Percentiles rank a stretch among this genome's conserved stretches.
Evolutionary conservation across 64 coral and sea anemone species (phyloP).

Genomic region (Dendronephthya gigantea): DNA sequence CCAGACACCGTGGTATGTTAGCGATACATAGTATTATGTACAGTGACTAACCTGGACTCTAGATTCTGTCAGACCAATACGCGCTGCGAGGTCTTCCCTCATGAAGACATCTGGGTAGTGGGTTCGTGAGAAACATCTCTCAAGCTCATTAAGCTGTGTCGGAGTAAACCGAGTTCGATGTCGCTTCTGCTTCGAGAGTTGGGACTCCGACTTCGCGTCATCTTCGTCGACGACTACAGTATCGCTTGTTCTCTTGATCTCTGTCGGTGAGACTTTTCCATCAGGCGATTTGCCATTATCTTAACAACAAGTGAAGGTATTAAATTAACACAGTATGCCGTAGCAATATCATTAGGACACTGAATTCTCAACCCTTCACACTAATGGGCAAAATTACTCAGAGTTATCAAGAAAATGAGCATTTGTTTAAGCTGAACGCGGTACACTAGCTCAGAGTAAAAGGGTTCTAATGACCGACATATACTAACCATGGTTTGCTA

Average conservation of each 20-base stretch:
- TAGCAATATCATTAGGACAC: not conserved
- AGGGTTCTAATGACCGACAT: not conserved
- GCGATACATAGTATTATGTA: not conserved
- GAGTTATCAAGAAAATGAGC: not conserved
- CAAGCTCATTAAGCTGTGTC: slow-evolving; percentile 84
- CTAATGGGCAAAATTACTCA: not conserved
- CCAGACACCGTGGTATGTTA: not conserved
- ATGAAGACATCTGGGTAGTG: slow-evolving; percentile 98
- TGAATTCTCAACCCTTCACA: not conserved
- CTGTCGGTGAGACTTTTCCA: slow-evolving; percentile 73
- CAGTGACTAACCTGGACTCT: slow-evolving; percentile 69
- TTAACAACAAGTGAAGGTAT: slow-evolving; percentile 58
- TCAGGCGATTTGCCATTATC: slow-evolving; percentile 86
- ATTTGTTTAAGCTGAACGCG: slow-evolving; percentile 1
- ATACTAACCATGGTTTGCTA: slow-evolving; percentile 44
- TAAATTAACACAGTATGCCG: slow-evolving; percentile 68
- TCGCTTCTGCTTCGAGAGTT: slow-evolving; percentile 87
- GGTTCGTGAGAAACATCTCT: slow-evolving; percentile 86
- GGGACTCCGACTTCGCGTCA: slow-evolving; percentile 77
- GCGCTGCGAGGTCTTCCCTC: slow-evolving; percentile 84
- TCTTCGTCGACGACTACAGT: slow-evolving; percentile 71
- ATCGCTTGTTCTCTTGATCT: slow-evolving; percentile 65
- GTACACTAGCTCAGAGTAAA: not conserved
- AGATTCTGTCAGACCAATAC: slow-evolving; percentile 89
- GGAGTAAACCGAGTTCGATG: slow-evolving; percentile 94